Base-by-base conservation (phyloP, 2,113 vertebrate genomes). In the Ardeotis arabs region DNA sequence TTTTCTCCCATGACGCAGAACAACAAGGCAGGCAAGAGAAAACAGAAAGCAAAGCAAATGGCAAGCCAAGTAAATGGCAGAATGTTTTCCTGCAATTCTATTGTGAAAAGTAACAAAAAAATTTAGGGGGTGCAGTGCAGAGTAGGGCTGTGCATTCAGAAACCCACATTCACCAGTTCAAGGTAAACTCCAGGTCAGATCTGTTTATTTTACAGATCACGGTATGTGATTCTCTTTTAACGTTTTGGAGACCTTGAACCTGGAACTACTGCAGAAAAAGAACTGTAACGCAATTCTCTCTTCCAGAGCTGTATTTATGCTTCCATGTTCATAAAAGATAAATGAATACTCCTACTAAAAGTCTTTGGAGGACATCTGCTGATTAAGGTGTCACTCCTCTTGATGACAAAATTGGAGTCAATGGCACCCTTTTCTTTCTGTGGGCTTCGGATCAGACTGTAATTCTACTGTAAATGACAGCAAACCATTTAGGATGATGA, bases 341-440 rank as follows among this genome's bases (percentile, higher is more conserved):
- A 92, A 84, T 9, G 13, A 93, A 80, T 45, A 72, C 52, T 69
- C n/a, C 59, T 60, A 64, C 37, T 68, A 45, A 72, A 78, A 60
- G 47, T 39, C 64, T 86, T 47, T 41, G 16, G 25, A 87, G 73
- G 50, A 64, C 47, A 83, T 72, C 44, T 41, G 60, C 56, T 92
- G 80, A 86, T 74, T 63, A 90, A 74, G 44, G n/a, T 22, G 69
- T 13, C 62, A 81, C 22, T 87, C 89, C 62, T 75, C 3, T 4
- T 76, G 64, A 93, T 68, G 73, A 90, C 63, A 88, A 60, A 84
- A 84, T 13, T 68, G 53, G 66, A 92, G 59, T 75, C 60, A 87
- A 41, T 20, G 18, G 53, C 68, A 89, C 80, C 14, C 39, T 75
- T 70, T 89, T 77, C 39, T 39, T 58, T 91, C 50, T 1, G 24